Evolutionary conservation across 2,797 vertebrate species (phyloP).

Genomic region (Liasis olivaceus): DNA sequence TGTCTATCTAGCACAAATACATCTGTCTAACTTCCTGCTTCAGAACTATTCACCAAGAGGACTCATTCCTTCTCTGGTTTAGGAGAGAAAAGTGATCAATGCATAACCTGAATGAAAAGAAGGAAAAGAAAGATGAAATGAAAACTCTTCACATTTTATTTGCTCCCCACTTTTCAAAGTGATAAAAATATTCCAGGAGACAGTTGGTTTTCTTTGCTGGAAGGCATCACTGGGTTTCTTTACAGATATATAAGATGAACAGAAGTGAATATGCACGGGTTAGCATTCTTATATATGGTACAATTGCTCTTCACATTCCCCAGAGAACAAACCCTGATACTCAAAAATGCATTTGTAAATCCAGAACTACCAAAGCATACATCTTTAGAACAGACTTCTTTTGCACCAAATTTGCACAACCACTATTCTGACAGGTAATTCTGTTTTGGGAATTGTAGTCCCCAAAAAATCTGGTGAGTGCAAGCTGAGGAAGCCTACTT

Average conservation of each 20-base stretch:
- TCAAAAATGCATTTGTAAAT: not conserved
- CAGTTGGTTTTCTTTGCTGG: not conserved
- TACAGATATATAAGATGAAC: not conserved
- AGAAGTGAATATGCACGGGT: not conserved
- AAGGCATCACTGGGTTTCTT: not conserved
- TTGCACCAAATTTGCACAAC: too few relatives aligned
- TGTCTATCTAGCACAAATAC: constrained; percentile 20
- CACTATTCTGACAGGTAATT: too few relatives aligned
- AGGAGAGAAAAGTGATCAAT: not conserved
- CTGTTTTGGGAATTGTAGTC: too few relatives aligned
- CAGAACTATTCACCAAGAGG: constrained; percentile 38
- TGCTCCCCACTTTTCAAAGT: not conserved
- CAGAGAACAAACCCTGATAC: not conserved
- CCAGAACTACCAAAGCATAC: not conserved
- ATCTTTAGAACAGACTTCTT: too few relatives aligned
- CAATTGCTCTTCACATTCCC: not conserved
- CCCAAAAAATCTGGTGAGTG: not conserved
- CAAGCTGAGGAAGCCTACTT: not conserved
- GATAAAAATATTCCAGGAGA: not conserved
- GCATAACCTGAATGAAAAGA: constrained; percentile 23
- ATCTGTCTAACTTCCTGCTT: constrained; percentile 38
- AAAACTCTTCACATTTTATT: not conserved
- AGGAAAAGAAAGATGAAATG: constrained; percentile 7
- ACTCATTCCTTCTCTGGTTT: constrained; percentile 21
- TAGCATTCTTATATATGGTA: not conserved